These are phyloP conservation scores for Chrysopa pallens DNA, from an alignment of 1,140 invertebrate genomes.

Conservation along the genomic window DNA sequence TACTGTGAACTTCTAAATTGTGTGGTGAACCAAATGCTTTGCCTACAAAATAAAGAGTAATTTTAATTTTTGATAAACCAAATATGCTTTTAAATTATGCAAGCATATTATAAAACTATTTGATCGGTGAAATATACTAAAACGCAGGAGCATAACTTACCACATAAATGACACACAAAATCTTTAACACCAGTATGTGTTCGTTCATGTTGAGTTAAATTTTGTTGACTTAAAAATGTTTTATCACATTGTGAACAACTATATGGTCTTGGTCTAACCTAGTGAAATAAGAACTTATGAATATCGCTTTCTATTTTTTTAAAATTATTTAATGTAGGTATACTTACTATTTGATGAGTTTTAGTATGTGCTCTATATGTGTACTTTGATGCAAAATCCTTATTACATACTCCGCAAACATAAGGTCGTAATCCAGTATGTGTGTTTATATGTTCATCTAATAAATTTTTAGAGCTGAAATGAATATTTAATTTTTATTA, in stretches of 20 bases:
- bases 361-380: conserved; percentile 56
- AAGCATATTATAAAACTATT: too few species aligned
- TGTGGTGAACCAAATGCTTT: conserved; percentile 58
- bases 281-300: conserved; percentile 5
- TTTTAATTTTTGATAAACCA: too few species aligned
- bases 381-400: conserved; percentile 61
- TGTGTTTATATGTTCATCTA: conserved; percentile 51
- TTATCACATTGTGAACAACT: conserved; percentile 49
- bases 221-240: conserved; percentile 55
- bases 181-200: conserved; percentile 51
- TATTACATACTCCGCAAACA: conserved; percentile 41
- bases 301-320: too few species aligned
- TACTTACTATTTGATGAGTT: conserved; percentile 36
- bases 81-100: too few species aligned
- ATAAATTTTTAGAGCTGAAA: conserved; percentile 38
- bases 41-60: conserved; percentile 21
- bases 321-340: neutral
- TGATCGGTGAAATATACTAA: too few species aligned
- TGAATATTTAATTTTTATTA: conserved; percentile 5
- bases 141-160: conserved; percentile 25
- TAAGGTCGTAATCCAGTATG: conserved; percentile 51
- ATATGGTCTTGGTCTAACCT: conserved; percentile 41
- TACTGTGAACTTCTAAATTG: conserved; percentile 54
- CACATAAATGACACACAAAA: conserved; percentile 50
- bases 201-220: conserved; percentile 50